Percentiles rank a stretch among this genome's conserved stretches.
Conservation (phyloP, 35 echinoderm and acorn worm species). For the Lytechinus variegatus region DNA sequence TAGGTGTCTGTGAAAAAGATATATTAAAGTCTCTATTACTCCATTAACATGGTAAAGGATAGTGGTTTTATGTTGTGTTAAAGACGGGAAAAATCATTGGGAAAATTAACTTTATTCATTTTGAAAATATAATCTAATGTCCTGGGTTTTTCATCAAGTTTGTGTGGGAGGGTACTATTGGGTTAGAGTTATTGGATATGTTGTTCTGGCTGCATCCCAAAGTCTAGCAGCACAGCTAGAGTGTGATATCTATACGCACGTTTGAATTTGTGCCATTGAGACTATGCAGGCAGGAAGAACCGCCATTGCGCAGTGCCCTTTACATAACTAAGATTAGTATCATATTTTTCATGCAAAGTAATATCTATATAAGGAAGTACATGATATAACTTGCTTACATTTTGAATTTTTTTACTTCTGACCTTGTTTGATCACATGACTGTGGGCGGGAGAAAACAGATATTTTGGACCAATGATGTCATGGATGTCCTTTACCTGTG, state of each 20-base stretch:
- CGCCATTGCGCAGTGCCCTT: background rate
- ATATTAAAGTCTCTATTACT: too few species aligned
- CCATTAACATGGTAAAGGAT: background rate
- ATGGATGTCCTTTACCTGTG: background rate
- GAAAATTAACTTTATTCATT: background rate
- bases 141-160: background rate
- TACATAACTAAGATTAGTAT: background rate
- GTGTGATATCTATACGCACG: background rate
- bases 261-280: background rate
- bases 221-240: background rate
- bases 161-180: background rate
- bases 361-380: background rate
- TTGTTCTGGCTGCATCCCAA: background rate
- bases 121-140: background rate
- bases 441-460: constrained; percentile 24
- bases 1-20: too few species aligned
- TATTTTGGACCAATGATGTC: background rate
- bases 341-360: background rate
- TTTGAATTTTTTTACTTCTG: background rate
- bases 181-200: background rate
- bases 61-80: background rate
- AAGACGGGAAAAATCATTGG: background rate
- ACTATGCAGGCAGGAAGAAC: background rate
- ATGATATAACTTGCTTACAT: background rate
- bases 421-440: constrained; percentile 17